Percentiles rank a stretch among this genome's conserved stretches.
Conservation (phyloP, 2,888 invertebrate species). For the Dicycla oo region DNA sequence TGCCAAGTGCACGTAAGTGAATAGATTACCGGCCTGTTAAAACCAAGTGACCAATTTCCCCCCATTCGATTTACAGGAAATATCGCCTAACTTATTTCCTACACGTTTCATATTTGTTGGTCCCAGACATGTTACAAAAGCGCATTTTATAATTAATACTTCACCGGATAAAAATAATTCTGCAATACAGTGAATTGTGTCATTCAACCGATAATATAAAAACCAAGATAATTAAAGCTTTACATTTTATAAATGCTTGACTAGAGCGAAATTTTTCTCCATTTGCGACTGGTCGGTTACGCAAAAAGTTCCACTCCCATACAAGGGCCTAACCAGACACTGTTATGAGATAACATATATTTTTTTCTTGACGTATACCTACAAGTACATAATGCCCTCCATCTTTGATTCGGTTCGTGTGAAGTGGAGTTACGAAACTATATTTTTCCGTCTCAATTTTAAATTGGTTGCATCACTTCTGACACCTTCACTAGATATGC, state of each 20-base stretch:
- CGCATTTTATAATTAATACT: constrained; percentile 10
- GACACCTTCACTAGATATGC: neutral
- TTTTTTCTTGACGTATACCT: constrained; percentile 40
- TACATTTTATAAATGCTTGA: constrained; percentile 45
- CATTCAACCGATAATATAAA: constrained; percentile 43
- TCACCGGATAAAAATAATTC: constrained; percentile 28
- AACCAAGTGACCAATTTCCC: constrained; percentile 42
- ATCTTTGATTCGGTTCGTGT: constrained; percentile 35
- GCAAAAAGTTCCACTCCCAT: constrained; percentile 57
- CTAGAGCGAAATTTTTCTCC: constrained; percentile 52
- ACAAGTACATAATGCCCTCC: constrained; percentile 33
- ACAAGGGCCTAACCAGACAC: constrained; percentile 40
- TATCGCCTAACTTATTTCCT: constrained; percentile 42
- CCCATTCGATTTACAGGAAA: constrained; percentile 45
- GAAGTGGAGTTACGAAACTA: constrained; percentile 39
- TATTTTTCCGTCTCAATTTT: constrained; percentile 13
- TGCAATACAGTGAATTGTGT: constrained; percentile 30
- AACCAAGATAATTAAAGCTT: constrained; percentile 33
- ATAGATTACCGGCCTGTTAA: constrained; percentile 33
- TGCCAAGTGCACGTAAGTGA: constrained; percentile 29
- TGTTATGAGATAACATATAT: constrained; percentile 43
- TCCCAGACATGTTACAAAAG: constrained; percentile 28
- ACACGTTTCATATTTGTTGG: constrained; percentile 29
- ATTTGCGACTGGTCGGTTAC: constrained; percentile 59
- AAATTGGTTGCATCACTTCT: constrained; percentile 11